Base-by-base conservation (phyloP, 2,113 vertebrate species). In the Spermophilus dauricus region DNA sequence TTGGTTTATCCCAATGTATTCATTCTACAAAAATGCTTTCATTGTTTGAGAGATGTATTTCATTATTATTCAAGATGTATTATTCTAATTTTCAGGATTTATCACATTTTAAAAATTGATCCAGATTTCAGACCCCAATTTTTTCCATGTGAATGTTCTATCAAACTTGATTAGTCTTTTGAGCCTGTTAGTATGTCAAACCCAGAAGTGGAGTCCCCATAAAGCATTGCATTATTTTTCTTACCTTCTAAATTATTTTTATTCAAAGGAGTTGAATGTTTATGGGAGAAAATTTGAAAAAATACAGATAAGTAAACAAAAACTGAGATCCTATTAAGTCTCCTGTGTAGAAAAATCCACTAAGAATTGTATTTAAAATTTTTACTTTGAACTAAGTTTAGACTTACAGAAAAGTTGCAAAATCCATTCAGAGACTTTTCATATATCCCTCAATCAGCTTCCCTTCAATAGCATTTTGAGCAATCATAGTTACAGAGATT, bases 381-480 rank as follows among this genome's bases (percentile, higher is more conserved):
- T 93, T 42, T 39, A 67, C 76, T 92, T 75, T 92, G 8, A 77
- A 72, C 3, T 82, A 77, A 86, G 61, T 94, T 91, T 84, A 61
- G 39, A 53, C 14, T 76, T 72, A 63, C 5, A 73, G 22, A 89
- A 80, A 93, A 51, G 14, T 39, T 75, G 10, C 9, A 42, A 81
- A 86, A 53, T 14, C 82, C 77, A 32, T 63, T 75, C 37, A 86
- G n/a, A 48, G 26, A 51, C 4, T 84, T 65, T 92, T 65, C 22
- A 78, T 20, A 18, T 12, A 45, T 65, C n/a, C 30, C 4, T 76
- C 63, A 22, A 4, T 1, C 4, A 70, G 30, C n/a, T 87, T 93
- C 13, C 37, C 34, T 24, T 30, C 78, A 39, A 22, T 7, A 53
- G 8, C 32, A 83, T 58, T 91, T 67, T 75, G 37, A 39, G 51